These are phyloP conservation scores for Syndactyla subalaris DNA, from an alignment of 2,797 vertebrate species.

Conservation along the genomic window DNA sequence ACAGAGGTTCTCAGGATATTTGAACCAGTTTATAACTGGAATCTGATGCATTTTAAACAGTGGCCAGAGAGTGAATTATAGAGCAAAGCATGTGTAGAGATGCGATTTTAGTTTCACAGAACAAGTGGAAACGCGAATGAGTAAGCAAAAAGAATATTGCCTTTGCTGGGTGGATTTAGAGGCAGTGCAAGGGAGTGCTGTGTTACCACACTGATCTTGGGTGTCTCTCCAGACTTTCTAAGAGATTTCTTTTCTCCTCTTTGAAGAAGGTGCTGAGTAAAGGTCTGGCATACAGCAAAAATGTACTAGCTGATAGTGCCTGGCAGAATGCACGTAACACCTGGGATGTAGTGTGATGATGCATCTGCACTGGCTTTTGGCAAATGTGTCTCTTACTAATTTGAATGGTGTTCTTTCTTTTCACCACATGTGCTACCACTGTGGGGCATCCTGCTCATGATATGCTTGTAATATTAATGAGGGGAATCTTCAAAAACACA, in stretches of 20 bases:
- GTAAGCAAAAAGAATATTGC: background rate
- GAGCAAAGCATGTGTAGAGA: background rate
- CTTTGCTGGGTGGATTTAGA: background rate
- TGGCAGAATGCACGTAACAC: rapidly evolving
- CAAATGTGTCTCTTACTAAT: background rate
- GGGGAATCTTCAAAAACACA: background rate
- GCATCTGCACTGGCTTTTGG: background rate
- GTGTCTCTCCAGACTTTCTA: background rate
- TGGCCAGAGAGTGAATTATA: background rate
- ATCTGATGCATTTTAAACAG: background rate
- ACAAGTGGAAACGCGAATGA: background rate
- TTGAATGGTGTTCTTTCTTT: background rate
- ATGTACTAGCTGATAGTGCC: background rate
- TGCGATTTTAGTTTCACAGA: background rate
- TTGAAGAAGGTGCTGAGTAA: background rate
- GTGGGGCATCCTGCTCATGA: background rate
- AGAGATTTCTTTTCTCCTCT: background rate
- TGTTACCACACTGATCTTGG: background rate
- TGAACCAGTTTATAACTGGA: conserved; percentile 11
- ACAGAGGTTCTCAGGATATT: conserved; percentile 44
- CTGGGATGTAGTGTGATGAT: background rate
- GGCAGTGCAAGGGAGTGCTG: background rate
- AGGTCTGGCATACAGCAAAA: background rate
- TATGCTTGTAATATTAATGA: background rate
- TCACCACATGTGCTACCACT: background rate